A percentile compares a stretch with the other conserved stretches of the same genome.
phyloP scores from a whole-genome alignment of 2,113 vertebrate species.

The Pseudorasbora parva region DNA sequence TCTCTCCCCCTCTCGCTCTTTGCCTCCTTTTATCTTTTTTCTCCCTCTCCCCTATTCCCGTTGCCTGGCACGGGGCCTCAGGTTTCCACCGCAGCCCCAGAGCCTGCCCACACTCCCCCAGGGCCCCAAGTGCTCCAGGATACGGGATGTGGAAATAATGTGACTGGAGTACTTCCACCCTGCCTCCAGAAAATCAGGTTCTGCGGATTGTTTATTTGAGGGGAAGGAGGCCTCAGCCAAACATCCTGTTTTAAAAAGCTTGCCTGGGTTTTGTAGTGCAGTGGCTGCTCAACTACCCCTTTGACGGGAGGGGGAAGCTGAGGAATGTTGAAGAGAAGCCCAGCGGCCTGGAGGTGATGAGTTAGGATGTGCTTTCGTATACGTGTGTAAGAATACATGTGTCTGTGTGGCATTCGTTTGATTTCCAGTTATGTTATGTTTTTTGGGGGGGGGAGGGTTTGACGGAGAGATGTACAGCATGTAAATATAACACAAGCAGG shows the following conservation, averaged over 20 bases:
- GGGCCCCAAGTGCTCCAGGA: conserved; percentile 69
- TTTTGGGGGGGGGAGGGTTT: too few species aligned
- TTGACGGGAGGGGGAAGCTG: conserved; percentile 69
- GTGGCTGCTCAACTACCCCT: conserved; percentile 72
- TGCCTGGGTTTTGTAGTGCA: conserved; percentile 74
- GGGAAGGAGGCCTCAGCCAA: conserved; percentile 86
- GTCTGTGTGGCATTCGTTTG: conserved; percentile 17
- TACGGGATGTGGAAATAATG: conserved; percentile 80
- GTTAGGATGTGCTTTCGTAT: conserved; percentile 39
- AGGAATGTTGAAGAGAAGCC: conserved; percentile 77
- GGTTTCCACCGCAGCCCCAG: conserved; percentile 71
- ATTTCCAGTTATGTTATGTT: conserved; percentile 55
- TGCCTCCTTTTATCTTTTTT: conserved; percentile 55
- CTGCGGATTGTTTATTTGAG: conserved; percentile 92
- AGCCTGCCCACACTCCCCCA: conserved; percentile 69
- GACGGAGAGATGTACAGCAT: conserved; percentile 59
- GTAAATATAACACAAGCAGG: conserved; percentile 37
- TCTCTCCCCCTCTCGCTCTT: conserved; percentile 59
- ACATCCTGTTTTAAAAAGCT: conserved; percentile 90
- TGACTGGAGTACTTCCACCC: conserved; percentile 79
- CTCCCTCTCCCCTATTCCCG: conserved; percentile 28
- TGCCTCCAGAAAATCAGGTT: conserved; percentile 83
- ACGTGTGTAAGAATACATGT: conserved; percentile 15
- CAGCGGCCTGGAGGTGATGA: conserved; percentile 65
- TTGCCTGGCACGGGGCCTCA: conserved; percentile 70